Percentiles rank a stretch among this genome's conserved stretches.
Evolutionary conservation across 2,113 vertebrate genomes (phyloP).

Genomic region (Atractosteus spatula): DNA sequence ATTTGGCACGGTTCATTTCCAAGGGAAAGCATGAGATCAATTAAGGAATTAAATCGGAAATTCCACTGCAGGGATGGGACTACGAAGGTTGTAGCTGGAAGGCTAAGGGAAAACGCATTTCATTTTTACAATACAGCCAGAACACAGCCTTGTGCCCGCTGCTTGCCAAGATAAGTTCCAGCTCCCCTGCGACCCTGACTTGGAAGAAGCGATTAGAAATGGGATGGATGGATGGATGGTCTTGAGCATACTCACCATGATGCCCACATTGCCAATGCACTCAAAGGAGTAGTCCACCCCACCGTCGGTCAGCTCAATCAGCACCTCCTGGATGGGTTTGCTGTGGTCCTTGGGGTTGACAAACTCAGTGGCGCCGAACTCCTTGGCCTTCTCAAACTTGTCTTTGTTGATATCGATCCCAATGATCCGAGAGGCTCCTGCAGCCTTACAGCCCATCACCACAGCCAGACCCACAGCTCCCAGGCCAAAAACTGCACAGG

Average conservation of each 20-base stretch:
- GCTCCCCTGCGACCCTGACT: no score
- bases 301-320: slow-evolving; percentile 76
- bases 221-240: no score
- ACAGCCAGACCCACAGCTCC: slow-evolving; percentile 83
- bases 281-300: slow-evolving; percentile 91
- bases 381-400: slow-evolving; percentile 81
- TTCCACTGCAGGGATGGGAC: no score
- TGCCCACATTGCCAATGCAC: slow-evolving; percentile 73
- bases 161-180: no score
- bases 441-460: slow-evolving; percentile 81
- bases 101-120: no score
- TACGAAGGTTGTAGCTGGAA: no score
- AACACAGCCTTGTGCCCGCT: no score
- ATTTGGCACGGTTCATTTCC: no score
- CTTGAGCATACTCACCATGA: slow-evolving; percentile 70
- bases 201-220: no score
- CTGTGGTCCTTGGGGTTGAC: slow-evolving; percentile 80
- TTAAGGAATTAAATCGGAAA: no score
- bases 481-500: slow-evolving; percentile 81
- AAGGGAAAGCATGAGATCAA: no score
- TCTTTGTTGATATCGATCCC: slow-evolving; percentile 74
- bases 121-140: no score
- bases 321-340: slow-evolving; percentile 79
- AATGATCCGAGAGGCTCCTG: slow-evolving; percentile 86
- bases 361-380: slow-evolving; percentile 82